A percentile compares a stretch with the other conserved stretches of the same genome.
Conservation (phyloP, 2,888 invertebrate genomes). For the Bimastos eiseni region DNA sequence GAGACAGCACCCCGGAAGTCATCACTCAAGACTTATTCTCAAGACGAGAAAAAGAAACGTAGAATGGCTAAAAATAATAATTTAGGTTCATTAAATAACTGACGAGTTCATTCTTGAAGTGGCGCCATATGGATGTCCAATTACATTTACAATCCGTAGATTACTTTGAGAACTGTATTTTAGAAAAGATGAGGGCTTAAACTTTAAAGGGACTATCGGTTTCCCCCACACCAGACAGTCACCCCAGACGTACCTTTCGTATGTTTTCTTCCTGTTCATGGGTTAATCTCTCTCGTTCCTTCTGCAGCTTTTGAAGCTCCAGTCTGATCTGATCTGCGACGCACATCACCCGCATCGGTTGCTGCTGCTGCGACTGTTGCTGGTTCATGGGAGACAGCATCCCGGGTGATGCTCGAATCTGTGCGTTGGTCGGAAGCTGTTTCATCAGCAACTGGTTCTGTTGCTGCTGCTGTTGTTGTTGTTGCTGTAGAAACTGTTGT, state of each 20-base stretch:
- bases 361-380: background rate
- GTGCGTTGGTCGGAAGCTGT: background rate
- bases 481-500: conserved; percentile 18
- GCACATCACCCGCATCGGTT: background rate
- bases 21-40: no score
- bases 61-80: no score
- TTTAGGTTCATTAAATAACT: no score
- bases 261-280: conserved; percentile 41
- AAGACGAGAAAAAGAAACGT: no score
- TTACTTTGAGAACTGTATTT: background rate
- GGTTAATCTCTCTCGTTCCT: conserved; percentile 37
- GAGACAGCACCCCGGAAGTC: no score
- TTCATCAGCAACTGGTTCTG: background rate
- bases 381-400: conserved; percentile 8
- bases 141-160: no score
- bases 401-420: background rate
- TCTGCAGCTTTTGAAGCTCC: conserved; percentile 41
- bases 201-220: background rate
- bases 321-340: conserved; percentile 25
- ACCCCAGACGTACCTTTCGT: conserved; percentile 35
- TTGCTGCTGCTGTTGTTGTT: conserved; percentile 14
- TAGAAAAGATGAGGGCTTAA: background rate
- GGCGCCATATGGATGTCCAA: no score
- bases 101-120: no score
- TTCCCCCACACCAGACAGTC: background rate